Evolutionary conservation across 2,888 invertebrate species (phyloP), one percentile per base, ranked within the genome.

Genomic region (Liopterus haemorrhoidalis): DNA sequence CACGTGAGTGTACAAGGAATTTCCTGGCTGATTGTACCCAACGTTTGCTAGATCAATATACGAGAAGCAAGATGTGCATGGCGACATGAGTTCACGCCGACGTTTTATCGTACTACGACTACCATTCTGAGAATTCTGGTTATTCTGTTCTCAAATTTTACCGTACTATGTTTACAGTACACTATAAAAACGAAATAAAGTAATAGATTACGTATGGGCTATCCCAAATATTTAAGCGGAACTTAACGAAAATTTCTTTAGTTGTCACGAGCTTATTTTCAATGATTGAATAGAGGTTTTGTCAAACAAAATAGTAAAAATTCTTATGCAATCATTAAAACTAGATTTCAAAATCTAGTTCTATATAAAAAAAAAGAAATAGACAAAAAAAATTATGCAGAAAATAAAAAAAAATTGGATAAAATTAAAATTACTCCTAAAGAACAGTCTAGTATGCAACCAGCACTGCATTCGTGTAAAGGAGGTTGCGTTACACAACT

Each of bases 11-110:
- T 32, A 32, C 36, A 21, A n/a, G n/a, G 36, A 22, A 16, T 36
- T 21, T 36, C 22, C 22, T 22, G 22, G 36, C 19, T 14, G 37
- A 38, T 27, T 45, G 39, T 45, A 39, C 45, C 25, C n/a, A n/a
- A 45, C 45, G 35, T n/a, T 27, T 14, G 25, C 38, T 44, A 45
- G 39, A 45, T 45, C 45, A 45, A 45, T 45, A 45, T 39, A 39
- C 33, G 33, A 27, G 36, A 27, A 22, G 20, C 32, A 8, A 39
- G 33, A 39, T 38, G 31, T 37, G 44, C 37, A 38, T 37, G 30
- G 37, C 30, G 21, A 21, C 12, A 14, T 38, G 36, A 12, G 37
- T 21, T 21, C 15, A 19, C 18, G 19, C 35, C 19, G 12, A 4
- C n/a, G 36, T 36, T 19, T 19, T 21, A 12, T 15, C 36, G 16